phyloP scores from a whole-genome alignment of 2,888 invertebrate species.

The Drosophila fungiperda region DNA sequence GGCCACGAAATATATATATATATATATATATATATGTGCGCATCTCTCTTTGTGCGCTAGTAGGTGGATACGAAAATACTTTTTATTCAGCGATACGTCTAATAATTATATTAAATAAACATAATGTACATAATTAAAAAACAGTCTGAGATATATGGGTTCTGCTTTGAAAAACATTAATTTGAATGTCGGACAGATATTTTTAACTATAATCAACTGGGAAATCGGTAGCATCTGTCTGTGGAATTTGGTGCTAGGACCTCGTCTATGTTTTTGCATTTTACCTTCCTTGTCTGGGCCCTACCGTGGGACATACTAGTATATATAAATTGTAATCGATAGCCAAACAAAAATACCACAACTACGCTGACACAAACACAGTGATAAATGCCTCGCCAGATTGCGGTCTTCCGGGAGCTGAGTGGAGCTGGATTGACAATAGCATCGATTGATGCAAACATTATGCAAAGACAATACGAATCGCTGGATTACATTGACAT shows the following conservation, averaged over 20 bases:
- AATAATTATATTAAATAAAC: background rate
- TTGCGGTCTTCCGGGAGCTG: constrained; percentile 65
- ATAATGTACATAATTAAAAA: background rate
- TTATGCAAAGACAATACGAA: constrained; percentile 50
- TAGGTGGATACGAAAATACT: background rate
- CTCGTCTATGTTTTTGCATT: background rate
- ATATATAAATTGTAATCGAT: constrained; percentile 53
- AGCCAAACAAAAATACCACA: constrained; percentile 42
- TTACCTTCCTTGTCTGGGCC: constrained; percentile 28
- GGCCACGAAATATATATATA: constrained; percentile 37
- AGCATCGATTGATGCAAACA: constrained; percentile 40
- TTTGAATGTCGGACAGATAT: background rate
- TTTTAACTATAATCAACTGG: background rate
- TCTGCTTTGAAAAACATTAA: background rate
- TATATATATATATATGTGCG: constrained; percentile 20
- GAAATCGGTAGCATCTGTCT: background rate
- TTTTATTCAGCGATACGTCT: background rate
- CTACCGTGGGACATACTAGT: constrained; percentile 57
- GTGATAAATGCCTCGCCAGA: constrained; percentile 37
- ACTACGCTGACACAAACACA: background rate
- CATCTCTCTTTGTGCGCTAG: constrained; percentile 6
- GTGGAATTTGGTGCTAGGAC: constrained; percentile 11
- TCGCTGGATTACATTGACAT: constrained; percentile 30
- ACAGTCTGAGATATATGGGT: background rate
- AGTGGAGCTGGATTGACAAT: constrained; percentile 29